These are phyloP conservation scores for Diabrotica virgifera DNA, from an alignment of 1,140 invertebrate species.

Conservation along the genomic window DNA sequence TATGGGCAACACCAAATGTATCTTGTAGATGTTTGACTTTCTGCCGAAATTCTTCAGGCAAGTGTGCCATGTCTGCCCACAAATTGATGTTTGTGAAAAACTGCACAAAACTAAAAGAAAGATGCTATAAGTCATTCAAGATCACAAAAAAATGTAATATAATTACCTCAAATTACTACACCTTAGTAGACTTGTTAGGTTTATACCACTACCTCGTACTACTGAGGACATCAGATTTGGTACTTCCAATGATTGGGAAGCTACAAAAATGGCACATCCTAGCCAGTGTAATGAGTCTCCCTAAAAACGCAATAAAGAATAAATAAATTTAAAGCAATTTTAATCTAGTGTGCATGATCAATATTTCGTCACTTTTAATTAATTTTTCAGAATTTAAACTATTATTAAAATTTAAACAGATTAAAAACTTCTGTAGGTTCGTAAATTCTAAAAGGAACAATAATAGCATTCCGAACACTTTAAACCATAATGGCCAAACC, in stretches of 20 bases:
- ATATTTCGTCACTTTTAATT: no score
- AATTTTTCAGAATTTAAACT: no score
- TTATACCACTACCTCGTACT: constrained; percentile 89
- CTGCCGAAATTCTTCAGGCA: constrained; percentile 78
- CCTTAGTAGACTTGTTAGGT: constrained; percentile 81
- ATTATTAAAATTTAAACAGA: no score
- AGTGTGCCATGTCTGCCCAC: constrained; percentile 92
- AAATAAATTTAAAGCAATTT: neutral
- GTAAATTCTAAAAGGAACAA: no score
- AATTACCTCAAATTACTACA: constrained; percentile 83
- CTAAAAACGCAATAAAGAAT: constrained; percentile 54
- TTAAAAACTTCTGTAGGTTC: no score
- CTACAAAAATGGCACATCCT: constrained; percentile 89
- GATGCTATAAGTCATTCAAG: neutral
- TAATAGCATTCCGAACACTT: no score
- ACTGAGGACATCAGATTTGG: constrained; percentile 74
- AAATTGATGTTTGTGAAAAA: constrained; percentile 96
- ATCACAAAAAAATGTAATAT: neutral
- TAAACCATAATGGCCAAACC: no score
- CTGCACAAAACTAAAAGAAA: constrained; percentile 73
- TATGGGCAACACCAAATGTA: constrained; percentile 92
- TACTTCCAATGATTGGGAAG: constrained; percentile 76
- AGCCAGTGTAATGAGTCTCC: constrained; percentile 92
- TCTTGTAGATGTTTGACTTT: constrained; percentile 85
- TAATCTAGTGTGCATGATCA: neutral